Evolutionary conservation across 2,888 invertebrate genomes (phyloP).

Genomic region (Agonopterix heracliana): DNA sequence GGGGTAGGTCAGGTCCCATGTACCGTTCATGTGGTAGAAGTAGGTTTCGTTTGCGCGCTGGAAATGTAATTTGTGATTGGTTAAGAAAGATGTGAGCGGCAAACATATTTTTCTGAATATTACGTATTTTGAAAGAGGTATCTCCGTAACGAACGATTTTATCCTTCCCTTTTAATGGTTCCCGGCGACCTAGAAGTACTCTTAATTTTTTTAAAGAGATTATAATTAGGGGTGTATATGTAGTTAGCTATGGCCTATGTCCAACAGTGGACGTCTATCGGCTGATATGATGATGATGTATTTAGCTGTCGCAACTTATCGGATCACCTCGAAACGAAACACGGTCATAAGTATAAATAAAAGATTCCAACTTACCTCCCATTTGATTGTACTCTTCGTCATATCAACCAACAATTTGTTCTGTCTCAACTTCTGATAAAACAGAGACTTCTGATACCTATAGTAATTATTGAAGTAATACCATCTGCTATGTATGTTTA

Average conservation of each 20-base stretch:
- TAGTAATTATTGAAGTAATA: slow-evolving; percentile 63
- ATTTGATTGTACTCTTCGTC: slow-evolving; percentile 78
- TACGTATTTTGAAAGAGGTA: too few species aligned
- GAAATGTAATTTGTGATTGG: not conserved
- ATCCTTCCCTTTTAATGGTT: too few species aligned
- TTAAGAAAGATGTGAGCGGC: not conserved
- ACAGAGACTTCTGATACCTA: slow-evolving; percentile 61
- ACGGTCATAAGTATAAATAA: not conserved
- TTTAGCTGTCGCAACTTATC: too few species aligned
- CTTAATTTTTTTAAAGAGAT: too few species aligned
- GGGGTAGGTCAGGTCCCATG: slow-evolving; percentile 78
- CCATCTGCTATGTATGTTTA: slow-evolving; percentile 60
- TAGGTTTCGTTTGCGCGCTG: slow-evolving; percentile 78
- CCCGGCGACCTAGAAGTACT: too few species aligned
- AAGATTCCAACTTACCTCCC: slow-evolving; percentile 66
- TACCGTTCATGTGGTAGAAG: slow-evolving; percentile 80
- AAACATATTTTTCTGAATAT: not conserved
- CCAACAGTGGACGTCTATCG: too few species aligned
- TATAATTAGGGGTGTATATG: too few species aligned
- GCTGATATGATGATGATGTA: too few species aligned
- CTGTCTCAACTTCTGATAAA: slow-evolving; percentile 58
- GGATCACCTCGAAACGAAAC: too few species aligned
- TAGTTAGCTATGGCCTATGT: too few species aligned
- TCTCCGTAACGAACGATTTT: too few species aligned
- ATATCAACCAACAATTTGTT: slow-evolving; percentile 68